Base-by-base conservation (phyloP, 35 echinoderm and acorn worm species). In the Strongylocentrotus purpuratus region DNA sequence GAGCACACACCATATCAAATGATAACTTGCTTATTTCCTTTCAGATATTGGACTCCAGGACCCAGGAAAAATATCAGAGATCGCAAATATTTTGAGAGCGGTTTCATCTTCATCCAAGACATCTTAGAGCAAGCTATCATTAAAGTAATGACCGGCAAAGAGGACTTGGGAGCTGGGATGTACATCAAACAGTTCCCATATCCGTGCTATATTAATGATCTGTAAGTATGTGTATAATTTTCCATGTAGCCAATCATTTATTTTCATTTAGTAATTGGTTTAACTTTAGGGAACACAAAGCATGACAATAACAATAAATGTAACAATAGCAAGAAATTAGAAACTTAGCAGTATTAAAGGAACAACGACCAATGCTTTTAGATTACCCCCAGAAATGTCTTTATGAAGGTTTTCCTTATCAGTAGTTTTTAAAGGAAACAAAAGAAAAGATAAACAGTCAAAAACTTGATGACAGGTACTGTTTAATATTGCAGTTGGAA, bases 141-240 rank as follows among this genome's bases (percentile, higher is more conserved):
- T 61, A 96, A 98, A 94, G 97, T 94, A 18, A 94, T 85, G 3
- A 95, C 95, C 2, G 95, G 94, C 0, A 95, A 95, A 59, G 91
- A 97, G 25, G 96, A 96, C 45, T 31, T 94, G 9, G 85, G 95
- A 25, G 93, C 96, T 71, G 98, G 98, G 9, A 78, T 97, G 46
- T 99, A 97, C 59, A 94, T 98, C 71, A 97, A 99, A 55, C 95
- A 99, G 96, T 97, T 97, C 86, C 97, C 98, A 4, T 99, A 99
- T 61, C 98, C 98, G 2, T 99, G 98, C 90, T 98, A 97, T 45
- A 95, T 97, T 18, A 95, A 94, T 94, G 98, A 99, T 94, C 35
- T 94, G 98, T 99, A 94, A 99, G 97, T 99, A 88, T 32, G 41
- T 33, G 13, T 89, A 15, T 33, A 33, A 2, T 18, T 86, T 11